Conservation (phyloP, 1,140 invertebrate species). For the Gerris buenoi region DNA sequence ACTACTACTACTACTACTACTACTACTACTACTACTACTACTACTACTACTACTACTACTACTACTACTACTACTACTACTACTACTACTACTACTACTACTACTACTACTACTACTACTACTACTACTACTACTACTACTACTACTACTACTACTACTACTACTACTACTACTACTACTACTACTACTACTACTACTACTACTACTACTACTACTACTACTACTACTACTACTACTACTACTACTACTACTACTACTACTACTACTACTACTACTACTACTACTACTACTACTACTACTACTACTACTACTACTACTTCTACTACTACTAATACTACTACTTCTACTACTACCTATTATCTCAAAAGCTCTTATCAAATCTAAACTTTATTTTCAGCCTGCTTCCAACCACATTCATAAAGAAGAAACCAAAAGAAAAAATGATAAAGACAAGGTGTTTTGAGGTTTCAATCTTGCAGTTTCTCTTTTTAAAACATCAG, state of each 20-base stretch:
- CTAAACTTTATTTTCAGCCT: too few species aligned
- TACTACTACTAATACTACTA: not conserved
- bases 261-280: slow-evolving; percentile 9
- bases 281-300: slow-evolving; percentile 8
- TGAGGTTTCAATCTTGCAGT: too few species aligned
- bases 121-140: slow-evolving; percentile 11
- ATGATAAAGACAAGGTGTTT: too few species aligned
- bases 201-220: slow-evolving; percentile 6
- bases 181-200: slow-evolving; percentile 7
- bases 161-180: slow-evolving; percentile 9
- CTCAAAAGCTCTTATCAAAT: too few species aligned
- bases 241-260: slow-evolving; percentile 7
- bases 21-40: too few species aligned
- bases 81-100: slow-evolving; percentile 12
- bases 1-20: too few species aligned
- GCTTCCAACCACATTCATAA: too few species aligned
- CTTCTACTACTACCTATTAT: not conserved
- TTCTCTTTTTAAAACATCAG: too few species aligned
- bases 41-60: too few species aligned
- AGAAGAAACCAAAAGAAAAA: too few species aligned
- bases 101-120: slow-evolving; percentile 13
- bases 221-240: slow-evolving; percentile 8
- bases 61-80: slow-evolving; percentile 12
- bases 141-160: slow-evolving; percentile 10
- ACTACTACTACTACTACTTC: slow-evolving; percentile 8